Evolutionary conservation across 2,888 invertebrate genomes (phyloP), one percentile per base, ranked within the genome.

Genomic region (Meandrusa payeni): DNA sequence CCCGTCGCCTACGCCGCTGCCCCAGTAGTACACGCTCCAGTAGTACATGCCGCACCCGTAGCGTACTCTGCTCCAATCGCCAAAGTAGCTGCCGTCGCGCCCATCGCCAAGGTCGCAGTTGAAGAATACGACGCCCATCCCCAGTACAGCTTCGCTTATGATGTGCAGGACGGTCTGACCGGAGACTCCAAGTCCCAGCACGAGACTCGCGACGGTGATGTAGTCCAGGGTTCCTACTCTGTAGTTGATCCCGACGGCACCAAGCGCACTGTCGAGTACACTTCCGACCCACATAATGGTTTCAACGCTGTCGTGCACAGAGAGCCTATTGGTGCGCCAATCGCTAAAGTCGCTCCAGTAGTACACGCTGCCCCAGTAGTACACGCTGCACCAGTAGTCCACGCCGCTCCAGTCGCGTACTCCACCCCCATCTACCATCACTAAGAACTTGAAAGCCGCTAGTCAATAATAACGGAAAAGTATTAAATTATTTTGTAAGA

Each of bases 91-190:
- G 59, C 58, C 43, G 64, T 66, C 2, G n/a, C n/a, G n/a, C n/a
- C n/a, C 0, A 49, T 68, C 9, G 64, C 72, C 44, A 67, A 71
- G 28, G 65, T 70, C 33, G 59, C 70, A 24, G 52, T 67, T 5
- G 78, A 45, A 65, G 82, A 53, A 59, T 77, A 66, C 67, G 77
- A 70, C 46, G 61, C 31, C 55, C 79, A 58, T 69, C 82, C 44
- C 56, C 88, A 88, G 59, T 89, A 90, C 78, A 86, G 82, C 61
- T 90, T 83, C 60, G 71, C 73, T 2, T 83, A 85, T 52, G 76
- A 79, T 33, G 73, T 85, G 1, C 74, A 82, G 50, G 83, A 83
- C 46, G 60, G 65, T 46, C 48, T 78, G 15, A 82, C 83, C 32
- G 82, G 86, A 10, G 85, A 85, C 58, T 68, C 61, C 29, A 83